Evolutionary conservation across 2,888 invertebrate genomes (phyloP).

Genomic region (Drosophila merina): DNA sequence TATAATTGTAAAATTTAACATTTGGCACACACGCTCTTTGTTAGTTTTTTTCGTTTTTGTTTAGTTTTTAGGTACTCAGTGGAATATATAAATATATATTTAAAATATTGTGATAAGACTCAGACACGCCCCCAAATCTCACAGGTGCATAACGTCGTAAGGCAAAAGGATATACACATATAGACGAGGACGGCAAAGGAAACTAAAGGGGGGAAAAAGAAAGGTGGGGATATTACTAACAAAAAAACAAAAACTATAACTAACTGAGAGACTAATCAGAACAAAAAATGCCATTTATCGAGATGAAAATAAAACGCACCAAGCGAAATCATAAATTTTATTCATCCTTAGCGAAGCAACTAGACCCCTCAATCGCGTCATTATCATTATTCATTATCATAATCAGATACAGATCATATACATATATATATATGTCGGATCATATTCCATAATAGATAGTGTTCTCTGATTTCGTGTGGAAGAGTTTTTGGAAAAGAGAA

Average conservation of each 20-base stretch:
- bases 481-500: background rate
- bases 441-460: conserved; percentile 10
- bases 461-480: too few species aligned
- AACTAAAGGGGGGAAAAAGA: background rate
- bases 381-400: background rate
- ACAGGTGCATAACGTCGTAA: background rate
- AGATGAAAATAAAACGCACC: conserved; percentile 65
- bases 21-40: conserved; percentile 27
- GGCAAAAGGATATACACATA: conserved; percentile 27
- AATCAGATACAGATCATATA: background rate
- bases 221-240: background rate
- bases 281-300: background rate
- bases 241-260: background rate
- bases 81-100: conserved; percentile 29
- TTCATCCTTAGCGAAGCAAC: conserved; percentile 38
- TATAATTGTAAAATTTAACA: conserved; percentile 18
- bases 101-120: conserved; percentile 6
- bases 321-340: conserved; percentile 65
- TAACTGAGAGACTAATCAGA: background rate
- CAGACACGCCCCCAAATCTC: conserved; percentile 6
- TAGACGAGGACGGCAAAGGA: background rate
- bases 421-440: conserved; percentile 1
- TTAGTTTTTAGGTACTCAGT: conserved; percentile 10
- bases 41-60: background rate
- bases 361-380: background rate